Evolutionary conservation across 2,797 vertebrate species (phyloP).

Genomic region (Myotis myotis): DNA sequence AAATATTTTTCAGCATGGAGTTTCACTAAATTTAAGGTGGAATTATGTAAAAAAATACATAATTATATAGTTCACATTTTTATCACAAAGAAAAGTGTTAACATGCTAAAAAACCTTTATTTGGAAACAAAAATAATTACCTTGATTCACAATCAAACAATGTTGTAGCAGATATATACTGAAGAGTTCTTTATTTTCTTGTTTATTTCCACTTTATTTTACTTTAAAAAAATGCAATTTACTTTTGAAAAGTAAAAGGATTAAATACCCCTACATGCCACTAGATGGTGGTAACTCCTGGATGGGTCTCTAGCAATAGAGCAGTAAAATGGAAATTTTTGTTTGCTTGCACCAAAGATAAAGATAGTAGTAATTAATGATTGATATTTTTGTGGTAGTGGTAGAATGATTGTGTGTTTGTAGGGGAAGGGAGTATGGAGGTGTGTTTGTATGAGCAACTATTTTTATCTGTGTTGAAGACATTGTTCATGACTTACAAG

Average conservation of each 20-base stretch:
- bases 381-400: not conserved
- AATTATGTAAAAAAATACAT: not conserved
- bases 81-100: conserved; percentile 42
- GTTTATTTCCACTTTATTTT: conserved; percentile 23
- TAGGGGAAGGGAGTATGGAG: not conserved
- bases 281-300: conserved; percentile 81
- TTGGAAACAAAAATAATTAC: conserved; percentile 38
- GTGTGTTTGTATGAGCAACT: not conserved
- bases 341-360: conserved; percentile 59
- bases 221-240: not conserved
- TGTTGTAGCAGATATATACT: not conserved
- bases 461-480: conserved; percentile 41
- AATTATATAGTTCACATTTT: conserved; percentile 1
- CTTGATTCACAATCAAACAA: conserved; percentile 17
- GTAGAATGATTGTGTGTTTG: not conserved
- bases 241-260: conserved; percentile 59
- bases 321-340: conserved; percentile 65
- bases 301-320: conserved; percentile 54
- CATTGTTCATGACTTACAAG: not conserved
- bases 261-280: conserved; percentile 78
- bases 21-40: conserved; percentile 8
- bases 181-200: not conserved
- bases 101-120: not conserved
- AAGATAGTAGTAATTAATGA: not conserved
- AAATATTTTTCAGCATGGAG: conserved; percentile 17